Evolutionary conservation across 2,113 vertebrate species (phyloP).

Genomic region (Machaerirhynchus nigripectus): DNA sequence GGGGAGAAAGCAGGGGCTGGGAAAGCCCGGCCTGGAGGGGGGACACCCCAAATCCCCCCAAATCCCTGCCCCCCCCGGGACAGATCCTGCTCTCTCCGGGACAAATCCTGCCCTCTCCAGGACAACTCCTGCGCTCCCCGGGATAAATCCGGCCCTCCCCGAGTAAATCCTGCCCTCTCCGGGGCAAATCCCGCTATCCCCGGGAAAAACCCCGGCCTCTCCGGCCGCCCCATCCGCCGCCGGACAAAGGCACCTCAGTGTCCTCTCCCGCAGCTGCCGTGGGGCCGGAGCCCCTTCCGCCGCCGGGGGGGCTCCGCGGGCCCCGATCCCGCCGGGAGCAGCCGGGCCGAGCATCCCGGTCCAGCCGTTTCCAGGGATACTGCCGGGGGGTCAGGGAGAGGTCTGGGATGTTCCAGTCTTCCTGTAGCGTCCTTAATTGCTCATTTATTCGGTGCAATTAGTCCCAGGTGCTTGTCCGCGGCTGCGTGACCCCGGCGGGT

Average conservation of each 20-base stretch:
- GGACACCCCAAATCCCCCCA: fast-evolving
- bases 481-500: neutral
- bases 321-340: neutral
- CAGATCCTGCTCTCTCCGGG: fast-evolving
- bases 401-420: constrained; percentile 39
- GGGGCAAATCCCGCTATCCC: too few species aligned
- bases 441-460: constrained; percentile 73
- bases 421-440: constrained; percentile 65
- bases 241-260: neutral
- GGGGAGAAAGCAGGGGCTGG: neutral
- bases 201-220: neutral
- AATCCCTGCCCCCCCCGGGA: fast-evolving
- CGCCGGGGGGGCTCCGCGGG: fast-evolving
- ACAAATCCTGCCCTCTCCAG: neutral
- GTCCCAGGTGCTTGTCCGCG: constrained; percentile 52
- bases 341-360: neutral
- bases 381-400: neutral
- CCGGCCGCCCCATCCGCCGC: neutral
- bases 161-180: too few species aligned
- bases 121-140: neutral
- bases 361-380: constrained; percentile 34
- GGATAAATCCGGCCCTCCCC: too few species aligned
- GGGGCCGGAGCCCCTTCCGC: neutral
- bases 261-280: neutral
- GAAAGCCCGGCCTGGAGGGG: neutral